Conservation (phyloP, 2,888 invertebrate species). For the Eristalis tenax region DNA sequence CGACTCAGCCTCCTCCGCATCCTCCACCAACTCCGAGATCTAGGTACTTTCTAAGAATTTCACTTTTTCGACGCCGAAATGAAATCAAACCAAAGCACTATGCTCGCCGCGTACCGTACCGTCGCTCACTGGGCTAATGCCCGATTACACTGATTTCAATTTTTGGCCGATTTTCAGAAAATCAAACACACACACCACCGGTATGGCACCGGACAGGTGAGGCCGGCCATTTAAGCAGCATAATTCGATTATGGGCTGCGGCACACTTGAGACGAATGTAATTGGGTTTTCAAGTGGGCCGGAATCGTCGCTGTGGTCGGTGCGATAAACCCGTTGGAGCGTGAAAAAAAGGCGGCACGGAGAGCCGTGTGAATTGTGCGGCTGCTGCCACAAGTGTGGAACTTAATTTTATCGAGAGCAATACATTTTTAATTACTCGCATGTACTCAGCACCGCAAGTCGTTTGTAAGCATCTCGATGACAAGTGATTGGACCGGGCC, state of each 20-base stretch:
- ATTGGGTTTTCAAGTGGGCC: slow-evolving; percentile 18
- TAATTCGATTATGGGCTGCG: slow-evolving; percentile 50
- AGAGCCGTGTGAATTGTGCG: slow-evolving; percentile 47
- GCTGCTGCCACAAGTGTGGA: slow-evolving; percentile 33
- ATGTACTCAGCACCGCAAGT: neutral
- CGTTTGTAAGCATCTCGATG: slow-evolving; percentile 6
- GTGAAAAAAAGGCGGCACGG: slow-evolving; percentile 19
- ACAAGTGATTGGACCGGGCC: slow-evolving; percentile 10
- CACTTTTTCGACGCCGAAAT: slow-evolving; percentile 30
- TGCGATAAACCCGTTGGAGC: slow-evolving; percentile 28
- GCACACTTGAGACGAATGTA: slow-evolving; percentile 29
- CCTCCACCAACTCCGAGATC: neutral
- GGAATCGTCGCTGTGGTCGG: slow-evolving; percentile 6
- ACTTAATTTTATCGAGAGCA: neutral
- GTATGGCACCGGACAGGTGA: neutral
- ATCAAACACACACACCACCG: neutral
- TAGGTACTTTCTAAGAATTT: slow-evolving; percentile 53
- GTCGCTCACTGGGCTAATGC: slow-evolving; percentile 36
- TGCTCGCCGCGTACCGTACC: neutral
- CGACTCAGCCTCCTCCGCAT: neutral
- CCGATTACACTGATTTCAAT: slow-evolving; percentile 53
- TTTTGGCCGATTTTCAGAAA: slow-evolving; percentile 33
- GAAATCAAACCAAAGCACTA: neutral
- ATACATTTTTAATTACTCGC: slow-evolving; percentile 51
- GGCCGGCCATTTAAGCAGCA: slow-evolving; percentile 11